Conservation (phyloP, 2,888 invertebrate species). For the Exocentrus adspersus region DNA sequence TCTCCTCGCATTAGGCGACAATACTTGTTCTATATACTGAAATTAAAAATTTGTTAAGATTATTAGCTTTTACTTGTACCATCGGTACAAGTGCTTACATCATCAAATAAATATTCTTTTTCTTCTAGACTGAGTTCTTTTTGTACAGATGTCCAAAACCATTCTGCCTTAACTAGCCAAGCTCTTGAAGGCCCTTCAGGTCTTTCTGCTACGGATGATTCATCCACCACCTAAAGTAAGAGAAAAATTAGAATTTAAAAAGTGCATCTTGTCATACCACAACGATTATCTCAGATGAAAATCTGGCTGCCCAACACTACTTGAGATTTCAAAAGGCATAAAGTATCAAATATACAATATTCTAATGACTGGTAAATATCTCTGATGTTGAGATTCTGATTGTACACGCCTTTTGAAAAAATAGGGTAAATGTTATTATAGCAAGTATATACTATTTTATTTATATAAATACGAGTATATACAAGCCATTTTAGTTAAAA, state of each 20-base stretch:
- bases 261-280: slow-evolving; percentile 26
- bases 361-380: neutral
- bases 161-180: slow-evolving; percentile 88
- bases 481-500: slow-evolving; percentile 23
- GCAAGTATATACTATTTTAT: slow-evolving; percentile 5
- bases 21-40: slow-evolving; percentile 66
- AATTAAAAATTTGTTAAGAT: slow-evolving; percentile 7
- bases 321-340: slow-evolving; percentile 32
- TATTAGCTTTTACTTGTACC: neutral
- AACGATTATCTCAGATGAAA: slow-evolving; percentile 25
- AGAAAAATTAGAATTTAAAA: slow-evolving; percentile 47
- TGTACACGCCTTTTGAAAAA: slow-evolving; percentile 33
- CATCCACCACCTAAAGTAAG: slow-evolving; percentile 81
- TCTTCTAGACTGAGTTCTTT: slow-evolving; percentile 94
- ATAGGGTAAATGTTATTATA: slow-evolving; percentile 1
- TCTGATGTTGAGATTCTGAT: neutral
- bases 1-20: slow-evolving; percentile 66
- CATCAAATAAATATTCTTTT: slow-evolving; percentile 87
- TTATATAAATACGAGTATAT: slow-evolving; percentile 6
- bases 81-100: slow-evolving; percentile 64
- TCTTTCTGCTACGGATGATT: slow-evolving; percentile 76
- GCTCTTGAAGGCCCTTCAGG: slow-evolving; percentile 72
- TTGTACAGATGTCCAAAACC: slow-evolving; percentile 99
- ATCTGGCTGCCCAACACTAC: slow-evolving; percentile 32
- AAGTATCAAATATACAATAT: too few species aligned